Conservation (phyloP, 2,113 vertebrate species). For the Onychostruthus taczanowskii region DNA sequence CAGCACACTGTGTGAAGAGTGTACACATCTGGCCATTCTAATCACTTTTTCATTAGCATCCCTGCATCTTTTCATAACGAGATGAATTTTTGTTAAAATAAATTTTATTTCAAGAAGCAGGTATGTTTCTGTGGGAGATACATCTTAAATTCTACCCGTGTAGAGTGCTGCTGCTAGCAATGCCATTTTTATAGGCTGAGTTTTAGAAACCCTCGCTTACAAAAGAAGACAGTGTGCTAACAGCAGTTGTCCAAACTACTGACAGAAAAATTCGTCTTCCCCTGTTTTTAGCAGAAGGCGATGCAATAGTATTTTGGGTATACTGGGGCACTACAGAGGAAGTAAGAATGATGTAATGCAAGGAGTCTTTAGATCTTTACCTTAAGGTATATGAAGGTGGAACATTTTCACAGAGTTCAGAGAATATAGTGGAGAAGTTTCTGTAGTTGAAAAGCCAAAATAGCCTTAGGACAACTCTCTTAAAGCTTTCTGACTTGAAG, state of each 20-base stretch:
- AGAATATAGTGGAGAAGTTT: background rate
- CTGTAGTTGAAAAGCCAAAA: background rate
- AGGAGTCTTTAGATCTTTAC: background rate
- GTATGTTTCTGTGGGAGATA: background rate
- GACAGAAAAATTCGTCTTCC: background rate
- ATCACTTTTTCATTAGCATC: background rate
- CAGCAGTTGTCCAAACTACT: background rate
- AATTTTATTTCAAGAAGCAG: background rate
- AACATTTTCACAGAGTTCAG: background rate
- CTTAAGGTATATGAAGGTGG: background rate
- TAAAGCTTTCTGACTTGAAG: background rate
- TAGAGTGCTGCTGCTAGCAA: background rate
- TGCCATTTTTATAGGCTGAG: background rate
- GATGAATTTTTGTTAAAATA: background rate
- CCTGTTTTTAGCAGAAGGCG: background rate
- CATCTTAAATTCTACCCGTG: background rate
- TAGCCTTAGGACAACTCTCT: background rate
- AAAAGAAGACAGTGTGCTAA: background rate
- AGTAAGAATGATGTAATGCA: background rate
- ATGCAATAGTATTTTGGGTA: rapidly evolving
- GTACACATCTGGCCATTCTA: background rate
- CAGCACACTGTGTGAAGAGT: background rate
- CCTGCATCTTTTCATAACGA: background rate
- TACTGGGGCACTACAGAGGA: background rate
- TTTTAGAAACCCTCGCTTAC: background rate